phyloP scores from a whole-genome alignment of 2,113 vertebrate genomes.

The Campylomormyrus numenius region DNA sequence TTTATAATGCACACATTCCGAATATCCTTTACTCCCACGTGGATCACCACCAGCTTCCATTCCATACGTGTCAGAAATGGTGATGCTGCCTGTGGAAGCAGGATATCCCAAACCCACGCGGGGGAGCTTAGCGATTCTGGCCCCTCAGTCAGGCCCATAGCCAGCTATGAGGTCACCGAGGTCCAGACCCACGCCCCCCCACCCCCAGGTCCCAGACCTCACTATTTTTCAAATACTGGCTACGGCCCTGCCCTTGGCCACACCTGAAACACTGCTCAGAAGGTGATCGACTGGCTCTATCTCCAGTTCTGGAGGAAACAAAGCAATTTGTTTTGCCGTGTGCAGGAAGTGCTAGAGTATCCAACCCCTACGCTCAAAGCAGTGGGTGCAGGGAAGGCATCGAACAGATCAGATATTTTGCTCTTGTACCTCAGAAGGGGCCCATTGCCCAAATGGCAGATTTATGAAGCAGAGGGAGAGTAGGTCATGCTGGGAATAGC shows the following conservation, averaged over 20 bases:
- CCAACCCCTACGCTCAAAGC: background rate
- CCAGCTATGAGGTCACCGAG: no score
- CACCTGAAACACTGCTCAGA: background rate
- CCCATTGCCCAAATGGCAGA: background rate
- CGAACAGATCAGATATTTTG: background rate
- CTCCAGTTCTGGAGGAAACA: background rate
- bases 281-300: background rate
- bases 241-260: background rate
- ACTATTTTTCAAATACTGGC: no score
- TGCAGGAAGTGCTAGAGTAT: background rate
- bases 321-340: background rate
- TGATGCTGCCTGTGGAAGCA: background rate
- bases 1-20: background rate
- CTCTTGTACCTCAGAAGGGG: background rate
- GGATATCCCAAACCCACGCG: background rate
- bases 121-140: background rate
- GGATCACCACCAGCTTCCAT: background rate
- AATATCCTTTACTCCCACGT: background rate
- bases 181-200: no score
- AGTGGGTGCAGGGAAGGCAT: background rate
- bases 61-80: background rate
- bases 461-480: background rate
- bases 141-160: background rate
- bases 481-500: background rate
- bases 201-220: no score